Evolutionary conservation across 2,113 vertebrate genomes (phyloP).

Genomic region (Actinemys pallida): DNA sequence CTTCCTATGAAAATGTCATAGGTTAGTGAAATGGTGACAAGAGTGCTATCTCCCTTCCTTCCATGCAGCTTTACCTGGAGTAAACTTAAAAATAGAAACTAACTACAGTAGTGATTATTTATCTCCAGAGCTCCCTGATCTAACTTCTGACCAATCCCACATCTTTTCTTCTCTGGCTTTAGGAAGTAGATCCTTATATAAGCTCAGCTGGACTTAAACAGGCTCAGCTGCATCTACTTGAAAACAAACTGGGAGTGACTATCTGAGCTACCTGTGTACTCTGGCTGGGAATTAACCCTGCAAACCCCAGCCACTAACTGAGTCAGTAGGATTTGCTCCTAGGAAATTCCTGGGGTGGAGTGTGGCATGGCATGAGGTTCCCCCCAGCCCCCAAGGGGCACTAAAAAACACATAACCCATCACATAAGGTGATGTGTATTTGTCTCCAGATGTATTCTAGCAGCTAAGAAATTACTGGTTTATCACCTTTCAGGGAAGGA

Average conservation of each 20-base stretch:
- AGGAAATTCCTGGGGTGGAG: background rate
- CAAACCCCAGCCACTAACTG: background rate
- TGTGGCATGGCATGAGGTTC: background rate
- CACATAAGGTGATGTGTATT: background rate
- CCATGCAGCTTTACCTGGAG: background rate
- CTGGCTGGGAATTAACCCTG: background rate
- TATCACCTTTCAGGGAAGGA: background rate
- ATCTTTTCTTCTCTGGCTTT: background rate
- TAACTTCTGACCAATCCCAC: background rate
- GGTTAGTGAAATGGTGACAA: background rate
- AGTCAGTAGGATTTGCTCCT: background rate
- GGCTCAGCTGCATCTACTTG: fast-evolving
- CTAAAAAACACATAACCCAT: background rate
- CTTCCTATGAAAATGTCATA: background rate
- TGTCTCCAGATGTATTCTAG: background rate
- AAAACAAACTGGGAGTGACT: background rate
- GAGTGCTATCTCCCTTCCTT: background rate
- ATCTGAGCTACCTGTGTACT: background rate
- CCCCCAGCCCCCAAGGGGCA: background rate
- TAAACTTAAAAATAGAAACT: background rate
- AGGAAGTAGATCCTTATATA: background rate
- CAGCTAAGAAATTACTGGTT: background rate
- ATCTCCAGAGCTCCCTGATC: background rate
- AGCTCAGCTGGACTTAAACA: background rate
- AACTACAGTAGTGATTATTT: background rate